These are phyloP conservation scores for Ophthalmotilapia sp. DNA, from an alignment of 2,113 vertebrate genomes.

Conservation along the genomic window DNA sequence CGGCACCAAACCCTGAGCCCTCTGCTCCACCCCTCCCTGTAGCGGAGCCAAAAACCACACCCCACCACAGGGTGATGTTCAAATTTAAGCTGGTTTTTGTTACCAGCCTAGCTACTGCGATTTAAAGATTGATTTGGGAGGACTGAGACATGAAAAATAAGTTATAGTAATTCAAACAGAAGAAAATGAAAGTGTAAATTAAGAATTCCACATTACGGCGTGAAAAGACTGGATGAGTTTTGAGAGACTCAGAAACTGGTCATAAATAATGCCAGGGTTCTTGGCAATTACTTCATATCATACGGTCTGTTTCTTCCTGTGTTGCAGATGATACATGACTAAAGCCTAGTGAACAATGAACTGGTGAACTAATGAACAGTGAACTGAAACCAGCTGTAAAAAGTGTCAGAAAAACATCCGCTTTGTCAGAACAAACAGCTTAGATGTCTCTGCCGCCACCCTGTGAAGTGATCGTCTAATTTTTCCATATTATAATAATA, in stretches of 20 bases:
- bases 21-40: background rate
- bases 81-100: accelerated
- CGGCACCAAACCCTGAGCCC: background rate
- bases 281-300: background rate
- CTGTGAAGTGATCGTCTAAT: background rate
- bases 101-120: accelerated
- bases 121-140: background rate
- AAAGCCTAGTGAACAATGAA: accelerated
- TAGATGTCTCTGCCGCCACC: accelerated
- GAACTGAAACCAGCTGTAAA: background rate
- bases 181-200: accelerated
- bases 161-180: background rate
- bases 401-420: background rate
- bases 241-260: background rate
- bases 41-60: background rate
- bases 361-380: background rate
- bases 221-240: background rate
- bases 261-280: background rate
- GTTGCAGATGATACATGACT: background rate
- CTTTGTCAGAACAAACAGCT: background rate
- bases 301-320: background rate
- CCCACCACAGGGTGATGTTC: background rate
- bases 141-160: background rate
- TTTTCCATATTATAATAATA: background rate
- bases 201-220: accelerated